Base-by-base conservation (phyloP, 2,888 invertebrate genomes). In the Chirona hameri region DNA sequence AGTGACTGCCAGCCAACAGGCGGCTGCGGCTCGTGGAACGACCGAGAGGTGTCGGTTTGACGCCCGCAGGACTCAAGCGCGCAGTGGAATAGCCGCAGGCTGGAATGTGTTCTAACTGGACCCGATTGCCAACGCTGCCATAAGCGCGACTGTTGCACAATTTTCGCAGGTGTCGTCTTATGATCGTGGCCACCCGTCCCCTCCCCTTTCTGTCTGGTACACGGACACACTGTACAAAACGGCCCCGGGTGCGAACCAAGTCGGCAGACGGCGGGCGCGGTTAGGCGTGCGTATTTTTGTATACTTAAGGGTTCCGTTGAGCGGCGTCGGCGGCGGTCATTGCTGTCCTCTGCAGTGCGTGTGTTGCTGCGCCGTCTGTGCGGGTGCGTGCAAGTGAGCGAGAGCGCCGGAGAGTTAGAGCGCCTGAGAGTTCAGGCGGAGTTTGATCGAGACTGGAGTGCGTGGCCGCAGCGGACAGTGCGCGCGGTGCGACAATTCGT, bases 211-310 rank as follows among this genome's bases (percentile, higher is more conserved):
- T 12, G 52, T 52, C 52, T 52, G 52, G 52, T 12, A 12, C 52
- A 52, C 18, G 52, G 52, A 52, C 52, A 52, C 52, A 52, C 46
- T 76, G 76, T 76, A 76, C 76, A 76, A 76, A 76, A 39, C 39
- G 46, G 18, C 14, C 9, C 39, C 46, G 9, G 21, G 10, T 39
- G 15, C 72, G 29, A 18, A 12, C 31, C 2, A 10, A 24, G 39
- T 5, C 10, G 76, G 46, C 21, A 24, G 46, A 46, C 24, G 24
- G 46, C 46, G 39, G 7, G 12, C 76, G 15, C 46, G 31, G 24
- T 5, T 18, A 24, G 9, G 76, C 27, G 27, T 10, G 5, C 21
- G 46, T 76, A 76, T 76, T 76, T 76, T 76, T 76, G 76, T 76
- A 76, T 76, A 76, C 39, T 76, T 72, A 21, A 72, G 31, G 15